Percentiles rank a stretch among this genome's conserved stretches.
phyloP scores from a whole-genome alignment of 2,113 vertebrate species.

The Ellobius talpinus region DNA sequence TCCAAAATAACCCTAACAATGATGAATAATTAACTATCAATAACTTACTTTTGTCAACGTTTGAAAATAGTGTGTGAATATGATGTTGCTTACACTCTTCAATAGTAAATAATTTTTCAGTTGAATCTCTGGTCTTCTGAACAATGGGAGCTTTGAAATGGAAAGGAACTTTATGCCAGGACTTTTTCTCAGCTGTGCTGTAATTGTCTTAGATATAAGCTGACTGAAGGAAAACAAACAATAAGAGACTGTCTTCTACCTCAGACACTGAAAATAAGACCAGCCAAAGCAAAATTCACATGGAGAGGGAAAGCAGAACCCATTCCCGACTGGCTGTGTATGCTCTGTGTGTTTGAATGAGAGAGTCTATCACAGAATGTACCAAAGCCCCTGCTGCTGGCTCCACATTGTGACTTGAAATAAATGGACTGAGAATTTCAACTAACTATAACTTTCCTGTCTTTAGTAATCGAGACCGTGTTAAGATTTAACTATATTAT shows the following conservation, averaged over 20 bases:
- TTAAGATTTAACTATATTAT: not conserved
- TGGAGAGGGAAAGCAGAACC: not conserved
- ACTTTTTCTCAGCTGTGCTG: conserved; percentile 65
- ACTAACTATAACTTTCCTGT: not conserved
- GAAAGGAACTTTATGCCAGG: conserved; percentile 51
- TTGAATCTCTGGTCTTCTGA: conserved; percentile 42
- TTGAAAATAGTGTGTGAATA: conserved; percentile 62
- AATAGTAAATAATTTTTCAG: conserved; percentile 67
- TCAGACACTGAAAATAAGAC: conserved; percentile 12
- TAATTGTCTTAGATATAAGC: conserved; percentile 67
- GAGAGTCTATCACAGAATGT: not conserved
- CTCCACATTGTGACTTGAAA: not conserved
- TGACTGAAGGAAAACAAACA: conserved; percentile 71
- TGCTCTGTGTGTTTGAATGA: not conserved
- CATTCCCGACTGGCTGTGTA: not conserved
- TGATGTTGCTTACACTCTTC: conserved; percentile 29
- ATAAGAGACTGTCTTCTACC: conserved; percentile 18
- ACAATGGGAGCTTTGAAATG: conserved; percentile 62
- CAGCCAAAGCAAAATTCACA: conserved; percentile 54
- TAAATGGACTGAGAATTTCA: conserved; percentile 19
- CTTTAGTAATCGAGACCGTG: not conserved
- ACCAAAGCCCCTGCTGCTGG: not conserved
- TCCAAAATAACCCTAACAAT: conserved; percentile 24
- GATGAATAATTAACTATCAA: conserved; percentile 59
- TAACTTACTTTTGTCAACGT: conserved; percentile 45